Evolutionary conservation across 1,140 invertebrate genomes (phyloP).

Genomic region (Macrotrachela quadricornifera): DNA sequence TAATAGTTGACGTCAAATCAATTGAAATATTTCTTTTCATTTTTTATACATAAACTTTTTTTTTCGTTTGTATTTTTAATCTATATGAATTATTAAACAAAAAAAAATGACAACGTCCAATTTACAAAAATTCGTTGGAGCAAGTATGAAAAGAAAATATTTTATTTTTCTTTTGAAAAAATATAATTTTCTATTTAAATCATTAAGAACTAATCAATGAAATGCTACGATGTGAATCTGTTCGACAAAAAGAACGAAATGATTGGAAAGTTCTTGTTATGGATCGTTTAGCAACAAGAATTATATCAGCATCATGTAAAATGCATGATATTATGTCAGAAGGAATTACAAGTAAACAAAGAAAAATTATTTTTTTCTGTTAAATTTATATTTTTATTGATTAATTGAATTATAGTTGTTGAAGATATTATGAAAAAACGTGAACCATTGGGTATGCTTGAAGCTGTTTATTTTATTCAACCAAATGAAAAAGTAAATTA

Average conservation of each 20-base stretch:
- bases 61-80: no score
- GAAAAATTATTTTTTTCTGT: background rate
- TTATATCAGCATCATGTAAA: constrained; percentile 97
- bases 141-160: no score
- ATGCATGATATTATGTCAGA: constrained; percentile 98
- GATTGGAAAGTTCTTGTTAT: constrained; percentile 96
- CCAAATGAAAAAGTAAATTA: constrained; percentile 53
- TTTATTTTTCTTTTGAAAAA: no score
- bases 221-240: constrained; percentile 50
- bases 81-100: no score
- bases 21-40: no score
- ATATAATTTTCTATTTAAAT: no score
- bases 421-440: constrained; percentile 93
- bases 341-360: constrained; percentile 70
- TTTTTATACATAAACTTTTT: no score
- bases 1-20: no score
- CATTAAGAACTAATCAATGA: constrained; percentile 95
- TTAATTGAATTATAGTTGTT: constrained; percentile 47
- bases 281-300: constrained; percentile 88
- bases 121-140: no score
- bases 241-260: constrained; percentile 59
- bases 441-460: constrained; percentile 81
- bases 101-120: no score
- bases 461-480: constrained; percentile 90
- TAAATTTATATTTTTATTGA: constrained; percentile 3